Evolutionary conservation across 2,797 vertebrate genomes (phyloP).

Genomic region (Vespertilio murinus): DNA sequence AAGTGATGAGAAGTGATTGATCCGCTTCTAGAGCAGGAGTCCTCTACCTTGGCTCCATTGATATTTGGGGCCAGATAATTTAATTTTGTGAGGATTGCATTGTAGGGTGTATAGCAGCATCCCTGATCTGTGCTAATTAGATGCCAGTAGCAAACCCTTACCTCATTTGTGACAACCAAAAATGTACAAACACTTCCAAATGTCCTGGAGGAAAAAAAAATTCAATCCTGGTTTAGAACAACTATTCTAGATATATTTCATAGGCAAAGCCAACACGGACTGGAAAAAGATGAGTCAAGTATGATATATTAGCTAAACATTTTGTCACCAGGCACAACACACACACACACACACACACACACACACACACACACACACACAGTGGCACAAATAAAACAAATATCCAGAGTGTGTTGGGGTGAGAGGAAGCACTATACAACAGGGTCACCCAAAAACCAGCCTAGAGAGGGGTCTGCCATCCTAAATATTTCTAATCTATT

Average conservation of each 20-base stretch:
- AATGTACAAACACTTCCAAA: neutral
- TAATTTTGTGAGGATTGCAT: neutral
- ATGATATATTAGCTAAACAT: neutral
- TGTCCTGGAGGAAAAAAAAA: neutral
- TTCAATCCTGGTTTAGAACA: neutral
- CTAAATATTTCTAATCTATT: neutral
- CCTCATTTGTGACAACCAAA: neutral
- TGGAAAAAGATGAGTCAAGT: neutral
- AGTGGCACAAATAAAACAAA: slow-evolving; percentile 14
- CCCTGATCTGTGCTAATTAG: neutral
- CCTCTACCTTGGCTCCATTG: neutral
- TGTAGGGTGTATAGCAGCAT: neutral
- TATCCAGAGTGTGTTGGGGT: neutral
- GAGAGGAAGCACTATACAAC: neutral
- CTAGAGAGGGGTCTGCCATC: neutral
- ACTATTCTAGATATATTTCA: neutral
- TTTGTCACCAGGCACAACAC: neutral
- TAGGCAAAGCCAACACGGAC: neutral
- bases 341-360: neutral
- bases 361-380: neutral
- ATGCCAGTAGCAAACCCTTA: neutral
- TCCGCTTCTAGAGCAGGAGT: neutral
- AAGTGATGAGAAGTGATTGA: neutral
- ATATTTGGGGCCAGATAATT: neutral
- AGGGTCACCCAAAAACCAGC: neutral